Conservation (phyloP, 2,888 invertebrate species). For the Meandrusa payeni region DNA sequence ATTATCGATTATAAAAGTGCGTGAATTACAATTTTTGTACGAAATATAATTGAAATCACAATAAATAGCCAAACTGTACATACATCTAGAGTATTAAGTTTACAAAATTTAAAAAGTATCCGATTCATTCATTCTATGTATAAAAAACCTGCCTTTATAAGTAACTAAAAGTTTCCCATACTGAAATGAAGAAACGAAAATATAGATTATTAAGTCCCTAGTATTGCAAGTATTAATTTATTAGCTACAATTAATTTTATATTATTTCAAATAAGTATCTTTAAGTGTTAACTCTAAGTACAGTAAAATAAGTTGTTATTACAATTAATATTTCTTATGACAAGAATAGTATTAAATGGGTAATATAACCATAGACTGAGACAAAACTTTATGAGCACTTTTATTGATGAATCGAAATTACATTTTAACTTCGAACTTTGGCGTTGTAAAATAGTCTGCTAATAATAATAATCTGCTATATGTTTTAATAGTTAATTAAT, state of each 20-base stretch:
- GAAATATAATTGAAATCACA: conserved; percentile 1
- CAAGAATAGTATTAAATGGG: conserved; percentile 4
- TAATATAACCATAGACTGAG: conserved; percentile 2
- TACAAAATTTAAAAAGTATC: conserved; percentile 5
- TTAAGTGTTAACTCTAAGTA: conserved; percentile 13
- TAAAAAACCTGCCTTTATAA: conserved; percentile 12
- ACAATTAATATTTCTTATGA: conserved; percentile 4
- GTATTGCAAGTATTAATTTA: conserved; percentile 7
- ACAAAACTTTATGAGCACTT: no score
- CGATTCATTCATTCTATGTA: not conserved
- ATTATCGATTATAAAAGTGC: conserved; percentile 1
- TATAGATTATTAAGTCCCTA: conserved; percentile 1
- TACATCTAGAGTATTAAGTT: not conserved
- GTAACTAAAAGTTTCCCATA: conserved; percentile 7
- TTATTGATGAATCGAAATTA: no score
- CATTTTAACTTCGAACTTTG: no score
- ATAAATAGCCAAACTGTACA: conserved; percentile 1
- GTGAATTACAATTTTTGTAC: not conserved
- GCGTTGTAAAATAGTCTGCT: no score
- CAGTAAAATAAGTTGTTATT: conserved; percentile 9
- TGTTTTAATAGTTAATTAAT: no score
- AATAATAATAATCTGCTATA: no score
- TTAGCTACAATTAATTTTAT: conserved; percentile 7
- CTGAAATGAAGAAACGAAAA: not conserved
- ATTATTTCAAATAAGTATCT: conserved; percentile 8